Evolutionary conservation across 2,888 invertebrate genomes (phyloP).

Genomic region (Clitarchus hookeri): DNA sequence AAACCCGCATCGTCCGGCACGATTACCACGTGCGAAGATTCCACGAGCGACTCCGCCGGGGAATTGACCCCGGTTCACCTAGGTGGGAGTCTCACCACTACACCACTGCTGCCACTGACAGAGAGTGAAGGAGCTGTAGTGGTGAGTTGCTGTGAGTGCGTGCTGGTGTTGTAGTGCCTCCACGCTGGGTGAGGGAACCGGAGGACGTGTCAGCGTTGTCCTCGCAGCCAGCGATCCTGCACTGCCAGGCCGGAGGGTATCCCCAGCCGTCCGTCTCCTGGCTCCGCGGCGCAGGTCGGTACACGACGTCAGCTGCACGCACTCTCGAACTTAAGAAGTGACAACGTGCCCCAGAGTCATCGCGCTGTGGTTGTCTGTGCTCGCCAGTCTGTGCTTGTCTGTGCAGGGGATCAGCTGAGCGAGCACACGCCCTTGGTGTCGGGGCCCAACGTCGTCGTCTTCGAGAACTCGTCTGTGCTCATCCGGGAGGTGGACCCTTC

Average conservation of each 20-base stretch:
- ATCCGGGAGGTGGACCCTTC: slow-evolving; percentile 60
- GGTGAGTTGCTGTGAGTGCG: no score
- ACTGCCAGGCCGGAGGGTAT: slow-evolving; percentile 55
- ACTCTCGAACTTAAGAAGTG: no score
- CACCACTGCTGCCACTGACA: no score
- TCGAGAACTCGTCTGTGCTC: slow-evolving; percentile 52
- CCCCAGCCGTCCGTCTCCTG: slow-evolving; percentile 53
- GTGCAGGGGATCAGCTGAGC: background rate
- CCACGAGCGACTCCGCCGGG: no score
- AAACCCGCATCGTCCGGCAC: no score
- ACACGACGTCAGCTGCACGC: no score
- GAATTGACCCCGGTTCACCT: no score
- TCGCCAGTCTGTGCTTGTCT: background rate
- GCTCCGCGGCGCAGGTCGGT: slow-evolving; percentile 44
- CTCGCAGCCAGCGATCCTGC: slow-evolving; percentile 51
- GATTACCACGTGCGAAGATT: no score
- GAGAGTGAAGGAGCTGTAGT: no score
- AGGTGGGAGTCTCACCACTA: no score
- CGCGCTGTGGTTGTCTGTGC: no score
- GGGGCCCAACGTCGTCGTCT: background rate
- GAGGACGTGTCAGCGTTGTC: slow-evolving; percentile 51
- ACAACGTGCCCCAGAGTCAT: no score
- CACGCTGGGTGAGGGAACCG: slow-evolving; percentile 52
- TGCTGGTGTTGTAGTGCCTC: slow-evolving; percentile 50
- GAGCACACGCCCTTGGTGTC: background rate